A percentile compares a stretch with the other conserved stretches of the same genome.
phyloP scores from a whole-genome alignment of 1,140 invertebrate species.

The Zeugodacus cucurbitae region DNA sequence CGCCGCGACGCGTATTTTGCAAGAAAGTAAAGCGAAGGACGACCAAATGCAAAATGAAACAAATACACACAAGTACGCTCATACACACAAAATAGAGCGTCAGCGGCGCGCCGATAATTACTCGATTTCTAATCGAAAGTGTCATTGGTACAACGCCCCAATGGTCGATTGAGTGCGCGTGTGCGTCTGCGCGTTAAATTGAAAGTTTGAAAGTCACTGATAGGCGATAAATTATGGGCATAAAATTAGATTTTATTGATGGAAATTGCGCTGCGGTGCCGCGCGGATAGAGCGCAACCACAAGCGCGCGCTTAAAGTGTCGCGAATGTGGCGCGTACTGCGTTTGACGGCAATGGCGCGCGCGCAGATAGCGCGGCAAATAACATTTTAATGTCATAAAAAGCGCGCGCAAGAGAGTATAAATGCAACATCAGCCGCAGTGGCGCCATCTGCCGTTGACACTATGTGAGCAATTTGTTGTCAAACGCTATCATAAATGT shows the following conservation, averaged over 20 bases:
- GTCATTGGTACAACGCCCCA: conserved; percentile 25
- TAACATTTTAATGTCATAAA: neutral
- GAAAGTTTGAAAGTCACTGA: conserved; percentile 35
- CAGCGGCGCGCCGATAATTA: neutral
- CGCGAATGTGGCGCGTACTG: neutral
- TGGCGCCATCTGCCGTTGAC: conserved; percentile 7
- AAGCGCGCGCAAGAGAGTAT: neutral
- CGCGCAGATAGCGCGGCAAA: neutral
- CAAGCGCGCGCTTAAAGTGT: neutral
- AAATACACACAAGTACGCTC: neutral
- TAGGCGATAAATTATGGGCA: conserved; percentile 8
- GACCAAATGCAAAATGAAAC: neutral
- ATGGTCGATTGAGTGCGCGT: neutral
- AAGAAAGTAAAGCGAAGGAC: neutral
- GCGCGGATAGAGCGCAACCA: neutral
- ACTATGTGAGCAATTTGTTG: neutral
- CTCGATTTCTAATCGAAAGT: conserved; percentile 35
- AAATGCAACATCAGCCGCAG: neutral
- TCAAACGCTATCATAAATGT: conserved; percentile 31
- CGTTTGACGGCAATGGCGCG: neutral
- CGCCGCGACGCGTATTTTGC: neutral
- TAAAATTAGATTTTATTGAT: conserved; percentile 35
- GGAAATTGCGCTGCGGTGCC: neutral
- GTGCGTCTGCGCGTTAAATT: conserved; percentile 25
- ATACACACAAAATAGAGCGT: neutral